Conservation (phyloP, 2,888 invertebrate genomes). For the Amaurobius ferox region DNA sequence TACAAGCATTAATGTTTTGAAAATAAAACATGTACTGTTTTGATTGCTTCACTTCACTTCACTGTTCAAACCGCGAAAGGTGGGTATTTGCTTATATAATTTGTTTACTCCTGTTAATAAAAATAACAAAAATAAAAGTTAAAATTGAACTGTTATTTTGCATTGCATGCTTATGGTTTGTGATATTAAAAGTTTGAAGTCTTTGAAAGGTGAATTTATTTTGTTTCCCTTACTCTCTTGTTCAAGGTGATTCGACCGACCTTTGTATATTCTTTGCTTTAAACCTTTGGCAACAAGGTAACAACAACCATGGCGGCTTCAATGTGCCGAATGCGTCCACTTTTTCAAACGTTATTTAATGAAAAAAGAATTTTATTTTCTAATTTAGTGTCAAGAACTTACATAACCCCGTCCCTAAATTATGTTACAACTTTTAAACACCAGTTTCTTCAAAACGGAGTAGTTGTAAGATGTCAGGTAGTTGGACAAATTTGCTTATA, state of each 20-base stretch:
- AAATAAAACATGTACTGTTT: no score
- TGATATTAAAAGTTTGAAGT: no score
- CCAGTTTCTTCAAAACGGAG: not conserved
- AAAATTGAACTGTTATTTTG: no score
- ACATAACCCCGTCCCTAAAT: slow-evolving; percentile 9
- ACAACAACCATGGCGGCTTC: slow-evolving; percentile 1
- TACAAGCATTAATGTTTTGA: no score
- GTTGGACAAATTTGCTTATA: no score
- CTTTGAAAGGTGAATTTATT: no score
- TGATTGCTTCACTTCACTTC: not conserved
- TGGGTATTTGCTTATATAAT: no score
- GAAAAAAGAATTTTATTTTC: not conserved
- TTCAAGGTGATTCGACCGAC: not conserved
- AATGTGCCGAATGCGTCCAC: slow-evolving; percentile 4
- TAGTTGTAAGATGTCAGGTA: not conserved
- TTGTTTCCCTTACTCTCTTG: no score
- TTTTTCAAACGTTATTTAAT: slow-evolving; percentile 25
- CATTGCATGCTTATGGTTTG: no score
- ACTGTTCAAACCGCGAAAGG: not conserved
- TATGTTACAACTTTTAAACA: not conserved
- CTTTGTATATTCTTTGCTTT: not conserved
- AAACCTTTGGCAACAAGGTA: slow-evolving; percentile 5
- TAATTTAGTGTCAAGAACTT: slow-evolving; percentile 22
- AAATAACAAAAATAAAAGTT: no score
- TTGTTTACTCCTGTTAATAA: no score